Evolutionary conservation across 2,797 vertebrate genomes (phyloP).

Genomic region (Dermochelys coriacea): DNA sequence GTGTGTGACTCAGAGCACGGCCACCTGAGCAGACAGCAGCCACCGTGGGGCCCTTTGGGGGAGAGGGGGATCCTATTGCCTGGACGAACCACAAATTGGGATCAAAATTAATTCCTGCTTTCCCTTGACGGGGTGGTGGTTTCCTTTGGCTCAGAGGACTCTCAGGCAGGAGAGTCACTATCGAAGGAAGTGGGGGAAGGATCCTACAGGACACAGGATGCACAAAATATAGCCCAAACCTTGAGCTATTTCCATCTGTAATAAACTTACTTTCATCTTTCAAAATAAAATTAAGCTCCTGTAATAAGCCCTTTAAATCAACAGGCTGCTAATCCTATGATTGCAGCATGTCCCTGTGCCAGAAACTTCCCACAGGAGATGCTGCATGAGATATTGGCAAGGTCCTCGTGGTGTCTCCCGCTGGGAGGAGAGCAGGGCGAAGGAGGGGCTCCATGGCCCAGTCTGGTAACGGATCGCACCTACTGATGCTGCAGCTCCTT

Average conservation of each 20-base stretch:
- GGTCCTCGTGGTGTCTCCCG: neutral
- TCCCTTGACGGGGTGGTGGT: neutral
- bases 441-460: neutral
- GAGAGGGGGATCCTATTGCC: neutral
- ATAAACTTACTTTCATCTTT: constrained; percentile 80
- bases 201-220: neutral
- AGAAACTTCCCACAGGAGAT: constrained; percentile 45
- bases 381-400: constrained; percentile 23
- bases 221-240: constrained; percentile 38
- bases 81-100: fast-evolving
- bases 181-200: constrained; percentile 20
- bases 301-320: constrained; percentile 83
- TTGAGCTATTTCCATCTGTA: constrained; percentile 76
- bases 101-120: neutral
- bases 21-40: neutral
- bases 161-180: neutral
- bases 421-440: neutral
- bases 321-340: constrained; percentile 76
- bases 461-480: constrained; percentile 14
- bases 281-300: constrained; percentile 81
- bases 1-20: neutral
- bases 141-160: neutral
- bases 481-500: neutral
- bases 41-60: neutral
- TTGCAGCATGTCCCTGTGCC: constrained; percentile 40